phyloP scores from a whole-genome alignment of 2,797 vertebrate genomes.

The Gambelia wislizenii region DNA sequence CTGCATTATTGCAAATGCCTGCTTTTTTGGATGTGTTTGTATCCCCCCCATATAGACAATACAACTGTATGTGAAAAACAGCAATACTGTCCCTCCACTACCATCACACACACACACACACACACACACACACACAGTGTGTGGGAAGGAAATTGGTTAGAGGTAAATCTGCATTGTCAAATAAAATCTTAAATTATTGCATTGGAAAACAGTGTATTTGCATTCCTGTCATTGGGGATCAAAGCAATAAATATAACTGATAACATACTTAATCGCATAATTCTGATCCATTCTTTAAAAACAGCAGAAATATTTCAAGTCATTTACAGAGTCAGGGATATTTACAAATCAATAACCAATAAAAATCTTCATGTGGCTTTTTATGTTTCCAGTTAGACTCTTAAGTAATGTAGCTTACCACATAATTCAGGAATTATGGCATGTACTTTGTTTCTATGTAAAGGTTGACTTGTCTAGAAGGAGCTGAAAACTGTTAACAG shows the following conservation, averaged over 20 bases:
- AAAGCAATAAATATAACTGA: conserved; percentile 41
- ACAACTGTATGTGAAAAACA: rapidly evolving
- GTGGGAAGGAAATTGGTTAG: not conserved
- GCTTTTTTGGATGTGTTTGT: too few species aligned
- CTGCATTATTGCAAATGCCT: too few species aligned
- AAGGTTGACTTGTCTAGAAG: conserved; percentile 11
- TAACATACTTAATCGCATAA: conserved; percentile 24
- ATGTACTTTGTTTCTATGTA: conserved; percentile 39
- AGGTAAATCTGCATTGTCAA: conserved; percentile 35
- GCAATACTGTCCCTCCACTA: not conserved
- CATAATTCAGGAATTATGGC: conserved; percentile 12
- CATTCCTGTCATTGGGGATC: conserved; percentile 35
- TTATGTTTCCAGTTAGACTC: conserved; percentile 30
- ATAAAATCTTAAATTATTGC: conserved; percentile 22
- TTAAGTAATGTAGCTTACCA: not conserved
- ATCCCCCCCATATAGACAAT: too few species aligned
- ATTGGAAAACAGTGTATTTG: not conserved
- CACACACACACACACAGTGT: not conserved
- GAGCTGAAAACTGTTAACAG: not conserved
- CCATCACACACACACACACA: too few species aligned
- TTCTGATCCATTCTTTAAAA: conserved; percentile 34
- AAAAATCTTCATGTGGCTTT: not conserved
- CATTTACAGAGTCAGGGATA: conserved; percentile 15
- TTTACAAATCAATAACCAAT: conserved; percentile 37
- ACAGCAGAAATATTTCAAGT: conserved; percentile 26